phyloP scores from a whole-genome alignment of 2,888 invertebrate genomes.

The Microchrysa polita region DNA sequence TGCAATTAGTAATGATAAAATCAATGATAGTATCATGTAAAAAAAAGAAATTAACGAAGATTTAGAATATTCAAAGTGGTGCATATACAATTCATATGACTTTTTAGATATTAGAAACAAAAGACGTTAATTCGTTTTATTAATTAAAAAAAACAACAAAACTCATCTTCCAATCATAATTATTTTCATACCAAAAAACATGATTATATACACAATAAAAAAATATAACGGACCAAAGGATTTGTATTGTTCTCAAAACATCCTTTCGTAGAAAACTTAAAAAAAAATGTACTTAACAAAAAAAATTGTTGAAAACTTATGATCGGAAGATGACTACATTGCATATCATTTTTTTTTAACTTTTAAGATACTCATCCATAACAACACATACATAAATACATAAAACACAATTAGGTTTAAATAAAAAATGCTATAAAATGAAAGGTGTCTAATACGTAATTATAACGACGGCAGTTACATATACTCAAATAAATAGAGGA shows the following conservation, averaged over 20 bases:
- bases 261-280: not conserved
- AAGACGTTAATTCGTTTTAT: conserved; percentile 8
- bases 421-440: not conserved
- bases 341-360: conserved; percentile 24
- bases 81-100: conserved; percentile 13
- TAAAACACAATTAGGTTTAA: not conserved
- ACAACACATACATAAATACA: conserved; percentile 8
- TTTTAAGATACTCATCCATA: not conserved
- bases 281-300: too few relatives aligned
- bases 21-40: conserved; percentile 55
- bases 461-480: not conserved
- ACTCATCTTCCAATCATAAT: conserved; percentile 33
- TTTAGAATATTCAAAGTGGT: conserved; percentile 38
- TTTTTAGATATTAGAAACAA: conserved; percentile 27
- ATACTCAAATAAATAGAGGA: not conserved
- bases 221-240: conserved; percentile 24
- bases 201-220: not conserved
- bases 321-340: conserved; percentile 30
- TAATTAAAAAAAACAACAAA: too few relatives aligned
- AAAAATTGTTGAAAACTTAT: conserved; percentile 10
- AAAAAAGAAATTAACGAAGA: conserved; percentile 34
- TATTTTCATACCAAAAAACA: not conserved
- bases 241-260: not conserved
- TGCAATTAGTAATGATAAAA: conserved; percentile 46
- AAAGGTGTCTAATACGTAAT: conserved; percentile 23